Evolutionary conservation across 2,888 invertebrate genomes (phyloP).

Genomic region (Oscheius sp.): DNA sequence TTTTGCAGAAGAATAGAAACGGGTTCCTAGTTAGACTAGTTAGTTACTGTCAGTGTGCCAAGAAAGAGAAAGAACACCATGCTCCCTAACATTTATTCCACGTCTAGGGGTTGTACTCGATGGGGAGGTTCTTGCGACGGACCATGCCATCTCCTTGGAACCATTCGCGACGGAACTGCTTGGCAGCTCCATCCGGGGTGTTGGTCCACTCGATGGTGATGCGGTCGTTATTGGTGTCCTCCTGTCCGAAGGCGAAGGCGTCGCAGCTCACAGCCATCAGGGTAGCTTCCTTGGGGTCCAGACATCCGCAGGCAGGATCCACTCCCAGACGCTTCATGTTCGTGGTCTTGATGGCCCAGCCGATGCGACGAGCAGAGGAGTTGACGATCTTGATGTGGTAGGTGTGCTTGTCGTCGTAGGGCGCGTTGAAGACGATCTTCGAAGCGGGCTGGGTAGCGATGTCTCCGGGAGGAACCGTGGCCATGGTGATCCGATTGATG

Average conservation of each 20-base stretch:
- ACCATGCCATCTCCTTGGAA: constrained; percentile 48
- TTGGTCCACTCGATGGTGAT: constrained; percentile 52
- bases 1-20: too few species aligned
- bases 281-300: constrained; percentile 60
- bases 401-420: constrained; percentile 65
- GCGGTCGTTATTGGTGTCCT: constrained; percentile 25
- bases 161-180: constrained; percentile 53
- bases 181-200: constrained; percentile 64
- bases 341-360: constrained; percentile 54
- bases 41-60: too few species aligned
- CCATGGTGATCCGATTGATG: too few species aligned
- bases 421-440: constrained; percentile 65
- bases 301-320: constrained; percentile 61
- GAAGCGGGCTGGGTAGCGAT: too few species aligned
- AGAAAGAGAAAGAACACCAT: too few species aligned
- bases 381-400: constrained; percentile 56
- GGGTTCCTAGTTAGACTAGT: too few species aligned
- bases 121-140: constrained; percentile 42
- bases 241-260: constrained; percentile 24
- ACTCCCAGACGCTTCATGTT: constrained; percentile 60
- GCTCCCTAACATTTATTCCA: too few species aligned
- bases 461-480: too few species aligned
- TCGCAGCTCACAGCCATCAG: constrained; percentile 60
- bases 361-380: constrained; percentile 9
- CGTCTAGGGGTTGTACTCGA: constrained; percentile 25